phyloP scores from a whole-genome alignment of 2,888 invertebrate species.

The Chrysolina haemoptera region DNA sequence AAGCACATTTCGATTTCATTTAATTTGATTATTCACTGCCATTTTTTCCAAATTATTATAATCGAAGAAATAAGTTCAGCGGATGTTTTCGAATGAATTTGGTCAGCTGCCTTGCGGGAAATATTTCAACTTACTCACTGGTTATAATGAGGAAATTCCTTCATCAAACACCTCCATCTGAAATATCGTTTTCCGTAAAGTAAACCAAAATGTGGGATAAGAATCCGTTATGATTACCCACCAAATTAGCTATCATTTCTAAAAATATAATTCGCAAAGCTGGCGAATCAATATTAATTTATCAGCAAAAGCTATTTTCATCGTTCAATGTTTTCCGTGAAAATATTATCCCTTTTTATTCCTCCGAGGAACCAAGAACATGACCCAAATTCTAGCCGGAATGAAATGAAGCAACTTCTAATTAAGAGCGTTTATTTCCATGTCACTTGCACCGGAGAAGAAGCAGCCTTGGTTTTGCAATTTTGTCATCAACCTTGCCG shows the following conservation, averaged over 20 bases:
- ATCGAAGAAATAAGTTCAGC: not conserved
- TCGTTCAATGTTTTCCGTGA: conserved; percentile 9
- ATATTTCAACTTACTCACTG: not conserved
- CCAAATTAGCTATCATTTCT: conserved; percentile 23
- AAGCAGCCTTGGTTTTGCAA: conserved; percentile 6
- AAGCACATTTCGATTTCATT: too few relatives aligned
- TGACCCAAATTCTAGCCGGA: conserved; percentile 8
- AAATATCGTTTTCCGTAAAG: not conserved
- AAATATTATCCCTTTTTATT: conserved; percentile 18
- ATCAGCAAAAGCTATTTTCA: conserved; percentile 13
- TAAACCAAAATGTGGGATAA: conserved; percentile 15
- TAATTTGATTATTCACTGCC: too few relatives aligned
- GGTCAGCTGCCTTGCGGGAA: not conserved
- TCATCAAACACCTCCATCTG: not conserved
- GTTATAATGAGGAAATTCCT: not conserved
- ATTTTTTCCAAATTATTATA: too few relatives aligned
- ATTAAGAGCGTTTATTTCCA: conserved; percentile 12
- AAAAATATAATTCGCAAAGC: conserved; percentile 22
- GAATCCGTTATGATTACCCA: conserved; percentile 20
- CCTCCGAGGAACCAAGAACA: conserved; percentile 1
- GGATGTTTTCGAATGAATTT: not conserved
- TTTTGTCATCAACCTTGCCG: conserved; percentile 1
- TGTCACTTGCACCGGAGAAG: conserved; percentile 4
- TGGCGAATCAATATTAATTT: conserved; percentile 19
- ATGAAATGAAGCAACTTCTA: conserved; percentile 5